These are phyloP conservation scores for Gonatopus flavifemur DNA, from an alignment of 1,140 invertebrate genomes.

Conservation along the genomic window DNA sequence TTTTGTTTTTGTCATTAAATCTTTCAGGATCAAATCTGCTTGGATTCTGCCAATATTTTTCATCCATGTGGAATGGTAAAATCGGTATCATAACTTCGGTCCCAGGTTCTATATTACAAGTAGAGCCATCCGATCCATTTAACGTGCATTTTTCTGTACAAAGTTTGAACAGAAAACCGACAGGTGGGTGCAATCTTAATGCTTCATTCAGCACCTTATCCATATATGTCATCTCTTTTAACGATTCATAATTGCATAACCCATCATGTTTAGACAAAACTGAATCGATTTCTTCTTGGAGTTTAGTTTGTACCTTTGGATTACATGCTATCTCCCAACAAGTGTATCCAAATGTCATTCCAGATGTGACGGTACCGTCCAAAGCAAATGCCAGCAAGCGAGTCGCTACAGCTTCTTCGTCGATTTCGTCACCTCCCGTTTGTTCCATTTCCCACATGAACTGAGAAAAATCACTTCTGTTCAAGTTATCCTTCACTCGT, in stretches of 20 bases:
- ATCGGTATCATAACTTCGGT: slow-evolving; percentile 45
- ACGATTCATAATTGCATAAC: slow-evolving; percentile 17
- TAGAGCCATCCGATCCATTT: slow-evolving; percentile 29
- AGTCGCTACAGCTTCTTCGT: neutral
- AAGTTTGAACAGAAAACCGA: slow-evolving; percentile 9
- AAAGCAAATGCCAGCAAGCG: slow-evolving; percentile 26
- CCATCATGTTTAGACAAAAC: slow-evolving; percentile 18
- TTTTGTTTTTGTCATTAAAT: slow-evolving; percentile 56
- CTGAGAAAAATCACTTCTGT: slow-evolving; percentile 35
- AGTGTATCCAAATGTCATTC: slow-evolving; percentile 8
- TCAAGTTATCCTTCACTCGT: neutral
- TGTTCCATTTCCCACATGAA: slow-evolving; percentile 20
- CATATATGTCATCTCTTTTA: slow-evolving; percentile 33
- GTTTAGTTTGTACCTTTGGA: slow-evolving; percentile 21
- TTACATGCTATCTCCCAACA: slow-evolving; percentile 11
- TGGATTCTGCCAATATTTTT: slow-evolving; percentile 55
- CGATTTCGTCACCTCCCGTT: slow-evolving; percentile 22
- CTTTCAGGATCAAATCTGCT: slow-evolving; percentile 68
- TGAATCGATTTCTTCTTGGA: slow-evolving; percentile 17
- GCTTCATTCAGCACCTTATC: slow-evolving; percentile 31
- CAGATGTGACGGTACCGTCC: slow-evolving; percentile 25
- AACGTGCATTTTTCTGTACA: slow-evolving; percentile 26
- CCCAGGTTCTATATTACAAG: slow-evolving; percentile 20
- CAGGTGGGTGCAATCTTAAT: slow-evolving; percentile 15
- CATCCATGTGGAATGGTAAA: slow-evolving; percentile 51